These are phyloP conservation scores for Rotaria sp. DNA, from an alignment of 2,888 invertebrate genomes.

Conservation along the genomic window DNA sequence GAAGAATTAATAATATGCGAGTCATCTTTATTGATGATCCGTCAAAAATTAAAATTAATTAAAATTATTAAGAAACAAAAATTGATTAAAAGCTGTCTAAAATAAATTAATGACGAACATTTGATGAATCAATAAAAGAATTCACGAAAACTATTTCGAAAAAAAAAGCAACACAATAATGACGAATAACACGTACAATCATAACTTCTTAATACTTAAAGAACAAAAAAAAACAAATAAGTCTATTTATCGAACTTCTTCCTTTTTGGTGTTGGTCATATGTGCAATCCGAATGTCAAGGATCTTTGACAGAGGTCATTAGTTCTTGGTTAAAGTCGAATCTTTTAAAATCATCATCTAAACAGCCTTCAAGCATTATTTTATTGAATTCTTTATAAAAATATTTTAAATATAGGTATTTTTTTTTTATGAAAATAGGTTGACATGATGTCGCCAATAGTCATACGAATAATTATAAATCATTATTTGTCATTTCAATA, in stretches of 20 bases:
- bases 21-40: neutral
- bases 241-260: neutral
- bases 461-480: neutral
- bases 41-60: neutral
- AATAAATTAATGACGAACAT: neutral
- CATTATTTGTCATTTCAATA: neutral
- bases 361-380: neutral
- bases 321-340: neutral
- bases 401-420: neutral
- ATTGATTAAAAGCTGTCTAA: neutral
- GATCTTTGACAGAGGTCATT: neutral
- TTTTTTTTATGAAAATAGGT: neutral
- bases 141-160: neutral
- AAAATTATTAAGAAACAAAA: neutral
- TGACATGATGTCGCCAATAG: neutral
- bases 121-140: neutral
- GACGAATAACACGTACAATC: neutral
- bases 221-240: neutral
- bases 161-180: neutral
- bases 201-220: neutral
- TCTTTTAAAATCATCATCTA: neutral
- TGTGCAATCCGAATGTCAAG: neutral
- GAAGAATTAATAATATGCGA: neutral
- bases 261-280: neutral
- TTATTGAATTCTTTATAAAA: neutral